phyloP scores from a whole-genome alignment of 2,797 vertebrate species.

The Buceros bicornis region DNA sequence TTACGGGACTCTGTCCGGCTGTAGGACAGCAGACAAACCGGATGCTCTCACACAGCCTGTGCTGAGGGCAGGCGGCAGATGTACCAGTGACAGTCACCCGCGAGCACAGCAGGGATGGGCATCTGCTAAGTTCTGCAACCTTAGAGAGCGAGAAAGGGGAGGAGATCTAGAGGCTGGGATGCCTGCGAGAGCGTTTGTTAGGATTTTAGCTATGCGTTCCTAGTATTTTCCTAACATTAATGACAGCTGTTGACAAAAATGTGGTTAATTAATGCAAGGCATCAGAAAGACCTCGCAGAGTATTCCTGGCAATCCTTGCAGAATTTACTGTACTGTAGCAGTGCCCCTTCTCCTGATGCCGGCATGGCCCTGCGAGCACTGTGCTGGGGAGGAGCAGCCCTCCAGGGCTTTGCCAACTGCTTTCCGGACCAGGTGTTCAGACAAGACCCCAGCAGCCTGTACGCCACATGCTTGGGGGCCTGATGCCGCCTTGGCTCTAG shows the following conservation, averaged over 20 bases:
- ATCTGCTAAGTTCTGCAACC: neutral
- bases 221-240: neutral
- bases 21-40: neutral
- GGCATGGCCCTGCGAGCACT: rapidly evolving
- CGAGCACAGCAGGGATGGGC: neutral
- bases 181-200: neutral
- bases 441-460: neutral
- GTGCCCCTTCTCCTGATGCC: neutral
- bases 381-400: neutral
- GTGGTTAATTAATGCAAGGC: neutral
- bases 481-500: neutral
- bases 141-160: too few relatives aligned
- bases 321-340: neutral
- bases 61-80: neutral
- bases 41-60: neutral
- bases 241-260: neutral
- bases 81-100: neutral
- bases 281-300: neutral
- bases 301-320: neutral
- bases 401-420: neutral
- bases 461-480: neutral
- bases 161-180: neutral
- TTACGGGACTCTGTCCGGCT: neutral
- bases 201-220: neutral
- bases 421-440: neutral